Evolutionary conservation across 2,797 vertebrate genomes (phyloP).

Genomic region (Antennarius maculatus): DNA sequence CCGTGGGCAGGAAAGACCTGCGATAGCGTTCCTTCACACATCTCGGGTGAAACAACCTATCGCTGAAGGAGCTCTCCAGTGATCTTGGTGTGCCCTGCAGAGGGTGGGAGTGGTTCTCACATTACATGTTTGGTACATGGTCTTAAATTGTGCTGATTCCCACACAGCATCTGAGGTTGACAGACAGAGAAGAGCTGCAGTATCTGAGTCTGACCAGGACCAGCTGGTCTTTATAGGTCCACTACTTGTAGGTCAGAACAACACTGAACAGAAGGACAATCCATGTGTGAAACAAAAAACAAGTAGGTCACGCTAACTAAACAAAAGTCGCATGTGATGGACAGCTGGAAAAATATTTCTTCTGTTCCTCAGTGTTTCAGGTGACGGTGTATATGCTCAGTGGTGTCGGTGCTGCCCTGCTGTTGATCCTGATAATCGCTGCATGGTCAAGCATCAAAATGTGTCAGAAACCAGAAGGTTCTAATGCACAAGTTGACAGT

Average conservation of each 20-base stretch:
- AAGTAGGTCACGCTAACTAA: constrained; percentile 28
- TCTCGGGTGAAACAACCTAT: too few relatives aligned
- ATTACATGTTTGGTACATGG: too few relatives aligned
- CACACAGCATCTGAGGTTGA: constrained; percentile 58
- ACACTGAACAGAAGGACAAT: constrained; percentile 15
- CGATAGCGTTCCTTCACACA: too few relatives aligned
- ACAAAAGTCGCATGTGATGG: not conserved
- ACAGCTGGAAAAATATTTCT: accelerated
- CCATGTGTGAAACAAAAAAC: constrained; percentile 17
- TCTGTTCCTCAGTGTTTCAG: constrained; percentile 56
- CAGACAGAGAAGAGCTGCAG: constrained; percentile 51
- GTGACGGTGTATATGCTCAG: constrained; percentile 53
- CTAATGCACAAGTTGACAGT: not conserved
- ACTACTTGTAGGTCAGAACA: constrained; percentile 51
- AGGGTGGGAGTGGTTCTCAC: too few relatives aligned
- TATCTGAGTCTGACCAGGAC: constrained; percentile 9
- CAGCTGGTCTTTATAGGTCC: constrained; percentile 70
- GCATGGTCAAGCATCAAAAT: constrained; percentile 17
- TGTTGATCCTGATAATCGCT: constrained; percentile 35
- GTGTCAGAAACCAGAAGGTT: constrained; percentile 4
- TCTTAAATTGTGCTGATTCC: not conserved
- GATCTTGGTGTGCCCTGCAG: too few relatives aligned
- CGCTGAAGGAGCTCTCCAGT: too few relatives aligned
- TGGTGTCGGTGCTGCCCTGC: constrained; percentile 77
- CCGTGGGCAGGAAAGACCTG: too few relatives aligned